Evolutionary conservation across 1,140 invertebrate species (phyloP).

Genomic region (Drosophila yakuba): DNA sequence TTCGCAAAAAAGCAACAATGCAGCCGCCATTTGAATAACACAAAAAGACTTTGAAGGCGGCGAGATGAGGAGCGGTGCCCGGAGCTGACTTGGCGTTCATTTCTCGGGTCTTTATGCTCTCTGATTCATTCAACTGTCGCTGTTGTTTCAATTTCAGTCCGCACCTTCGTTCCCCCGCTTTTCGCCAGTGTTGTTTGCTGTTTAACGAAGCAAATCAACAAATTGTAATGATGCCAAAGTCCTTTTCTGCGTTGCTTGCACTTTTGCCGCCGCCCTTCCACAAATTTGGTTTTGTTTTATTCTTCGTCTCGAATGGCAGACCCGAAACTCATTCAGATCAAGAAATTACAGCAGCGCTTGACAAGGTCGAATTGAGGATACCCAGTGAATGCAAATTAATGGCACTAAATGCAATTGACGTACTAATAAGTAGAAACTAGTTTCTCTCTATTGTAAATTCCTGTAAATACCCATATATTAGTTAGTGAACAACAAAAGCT

Average conservation of each 20-base stretch:
- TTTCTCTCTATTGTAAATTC: too few relatives aligned
- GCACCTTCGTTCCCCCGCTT: conserved; percentile 25
- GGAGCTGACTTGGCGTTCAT: conserved; percentile 32
- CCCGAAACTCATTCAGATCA: conserved; percentile 38
- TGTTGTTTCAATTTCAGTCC: conserved; percentile 62
- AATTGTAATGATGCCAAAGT: conserved; percentile 80
- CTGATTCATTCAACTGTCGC: conserved; percentile 64
- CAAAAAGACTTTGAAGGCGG: conserved; percentile 27
- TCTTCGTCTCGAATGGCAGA: conserved; percentile 8
- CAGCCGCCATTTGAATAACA: conserved; percentile 63
- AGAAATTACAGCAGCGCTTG: conserved; percentile 4
- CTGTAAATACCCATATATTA: too few relatives aligned
- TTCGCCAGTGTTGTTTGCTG: conserved; percentile 69
- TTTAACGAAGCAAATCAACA: conserved; percentile 83
- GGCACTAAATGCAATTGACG: too few relatives aligned
- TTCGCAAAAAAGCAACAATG: conserved; percentile 46
- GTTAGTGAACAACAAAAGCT: too few relatives aligned
- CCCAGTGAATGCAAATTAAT: neutral
- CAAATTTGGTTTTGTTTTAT: conserved; percentile 21
- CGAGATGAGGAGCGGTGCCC: conserved; percentile 29
- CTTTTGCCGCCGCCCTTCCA: conserved; percentile 42
- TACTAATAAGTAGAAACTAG: too few relatives aligned
- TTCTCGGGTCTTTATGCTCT: conserved; percentile 50
- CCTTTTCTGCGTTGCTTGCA: conserved; percentile 74
- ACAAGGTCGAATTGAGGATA: conserved; percentile 1